A percentile compares a stretch with the other conserved stretches of the same genome.
These are phyloP conservation scores for Enteromius fasciolatus DNA, from an alignment of 2,797 vertebrate species.

Conservation along the genomic window DNA sequence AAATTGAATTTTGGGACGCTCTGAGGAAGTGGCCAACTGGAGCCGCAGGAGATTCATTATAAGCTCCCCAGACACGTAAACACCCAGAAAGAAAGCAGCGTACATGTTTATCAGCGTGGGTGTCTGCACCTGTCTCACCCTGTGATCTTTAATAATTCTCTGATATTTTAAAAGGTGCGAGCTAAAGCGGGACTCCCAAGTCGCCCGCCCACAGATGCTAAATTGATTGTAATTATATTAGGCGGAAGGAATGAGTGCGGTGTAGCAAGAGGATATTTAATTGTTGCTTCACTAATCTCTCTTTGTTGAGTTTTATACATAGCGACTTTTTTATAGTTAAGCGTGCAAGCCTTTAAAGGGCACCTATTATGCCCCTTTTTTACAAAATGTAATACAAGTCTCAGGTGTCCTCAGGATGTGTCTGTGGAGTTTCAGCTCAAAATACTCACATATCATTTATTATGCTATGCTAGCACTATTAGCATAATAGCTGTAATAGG, in stretches of 20 bases:
- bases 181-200: not conserved
- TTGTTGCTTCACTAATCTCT: not conserved
- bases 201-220: not conserved
- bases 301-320: not conserved
- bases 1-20: not conserved
- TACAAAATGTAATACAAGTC: too few species aligned
- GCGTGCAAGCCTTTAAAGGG: not conserved
- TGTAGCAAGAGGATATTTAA: not conserved
- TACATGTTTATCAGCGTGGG: not conserved
- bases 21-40: not conserved
- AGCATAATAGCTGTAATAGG: too few species aligned
- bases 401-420: too few species aligned
- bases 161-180: conserved; percentile 4
- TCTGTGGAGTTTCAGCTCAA: too few species aligned
- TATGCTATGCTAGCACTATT: too few species aligned
- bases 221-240: conserved; percentile 21
- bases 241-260: not conserved
- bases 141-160: conserved; percentile 2
- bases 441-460: too few species aligned
- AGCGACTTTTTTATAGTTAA: not conserved
- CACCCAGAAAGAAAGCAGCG: not conserved
- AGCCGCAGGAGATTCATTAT: conserved; percentile 25
- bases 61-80: not conserved
- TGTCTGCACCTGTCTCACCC: conserved; percentile 10
- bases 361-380: too few species aligned